Evolutionary conservation across 2,113 vertebrate genomes (phyloP).

Genomic region (Pseudonaja textilis): DNA sequence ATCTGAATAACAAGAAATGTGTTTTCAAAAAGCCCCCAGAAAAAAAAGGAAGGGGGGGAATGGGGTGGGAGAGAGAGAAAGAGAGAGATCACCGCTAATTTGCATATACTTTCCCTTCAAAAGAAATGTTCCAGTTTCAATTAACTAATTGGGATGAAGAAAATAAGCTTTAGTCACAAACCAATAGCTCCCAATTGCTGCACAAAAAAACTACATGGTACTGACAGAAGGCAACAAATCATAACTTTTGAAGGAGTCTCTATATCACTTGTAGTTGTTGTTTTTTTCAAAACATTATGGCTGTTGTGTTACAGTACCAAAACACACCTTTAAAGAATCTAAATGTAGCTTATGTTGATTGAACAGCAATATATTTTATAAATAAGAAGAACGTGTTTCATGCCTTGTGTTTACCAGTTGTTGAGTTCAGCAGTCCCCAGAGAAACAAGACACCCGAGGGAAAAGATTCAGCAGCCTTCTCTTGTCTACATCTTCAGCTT

Average conservation of each 20-base stretch:
- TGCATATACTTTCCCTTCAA: constrained; percentile 5
- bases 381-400: not conserved
- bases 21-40: not conserved
- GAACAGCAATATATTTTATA: not conserved
- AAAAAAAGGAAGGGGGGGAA: not conserved
- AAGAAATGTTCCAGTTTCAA: not conserved
- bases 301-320: not conserved
- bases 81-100: not conserved
- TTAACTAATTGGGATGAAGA: not conserved
- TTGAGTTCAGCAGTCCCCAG: not conserved
- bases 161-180: not conserved
- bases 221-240: not conserved
- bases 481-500: not conserved
- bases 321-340: not conserved
- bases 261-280: not conserved
- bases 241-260: not conserved
- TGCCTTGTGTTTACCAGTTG: not conserved
- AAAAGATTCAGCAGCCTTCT: not conserved
- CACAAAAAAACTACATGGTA: not conserved
- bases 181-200: not conserved
- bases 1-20: not conserved
- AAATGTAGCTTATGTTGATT: not conserved
- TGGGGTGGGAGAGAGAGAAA: too few relatives aligned
- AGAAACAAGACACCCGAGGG: not conserved
- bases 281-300: not conserved